Evolutionary conservation across 2,888 invertebrate genomes (phyloP), one percentile per base, ranked within the genome.

Genomic region (Gastracanthus pulcherrimus): DNA sequence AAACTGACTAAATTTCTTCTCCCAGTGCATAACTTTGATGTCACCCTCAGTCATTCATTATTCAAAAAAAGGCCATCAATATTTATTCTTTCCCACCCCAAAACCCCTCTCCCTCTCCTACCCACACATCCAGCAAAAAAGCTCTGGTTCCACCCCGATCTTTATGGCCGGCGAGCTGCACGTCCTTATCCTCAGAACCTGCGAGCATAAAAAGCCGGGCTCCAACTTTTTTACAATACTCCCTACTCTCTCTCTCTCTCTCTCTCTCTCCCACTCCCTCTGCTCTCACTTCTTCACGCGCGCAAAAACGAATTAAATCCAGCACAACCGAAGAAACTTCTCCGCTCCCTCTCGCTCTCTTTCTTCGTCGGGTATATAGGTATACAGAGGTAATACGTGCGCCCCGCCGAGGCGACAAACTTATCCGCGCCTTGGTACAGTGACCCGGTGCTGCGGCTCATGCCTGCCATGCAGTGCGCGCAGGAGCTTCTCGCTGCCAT

Each of bases 241-340:
- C 29, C 9, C 45, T 2, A 36, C 16, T 3, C 34, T 9, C 34
- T 23, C 55, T 55, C 9, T 26, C 11, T 55, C 9, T 19, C 55
- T 69, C 45, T 19, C 34, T 26, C 13, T 9, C 38, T 19, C 23
- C 45, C 4, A 36, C 16, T 3, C 34, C n/a, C 34, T 23, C 55
- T 55, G n/a, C n/a, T n/a, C 9, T 26, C 11, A 23, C 9, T 19
- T 26, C 48, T 34, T 19, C 34, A 29, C 13, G 3, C 38, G 13
- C 23, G 71, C 45, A 69, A 78, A 81, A 81, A 78, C 69, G 81
- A 75, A 78, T 81, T 69, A 81, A 81, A 78, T 69, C 67, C 60
- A 74, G 58, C 19, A 13, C 23, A 36, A n/a, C 7, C 60, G 36
- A 66, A 67, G 72, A 72, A 81, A 81, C 72, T 81, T 81, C 48